These are phyloP conservation scores for Basileuterus tristriatus DNA, from an alignment of 2,797 vertebrate species.

Conservation along the genomic window DNA sequence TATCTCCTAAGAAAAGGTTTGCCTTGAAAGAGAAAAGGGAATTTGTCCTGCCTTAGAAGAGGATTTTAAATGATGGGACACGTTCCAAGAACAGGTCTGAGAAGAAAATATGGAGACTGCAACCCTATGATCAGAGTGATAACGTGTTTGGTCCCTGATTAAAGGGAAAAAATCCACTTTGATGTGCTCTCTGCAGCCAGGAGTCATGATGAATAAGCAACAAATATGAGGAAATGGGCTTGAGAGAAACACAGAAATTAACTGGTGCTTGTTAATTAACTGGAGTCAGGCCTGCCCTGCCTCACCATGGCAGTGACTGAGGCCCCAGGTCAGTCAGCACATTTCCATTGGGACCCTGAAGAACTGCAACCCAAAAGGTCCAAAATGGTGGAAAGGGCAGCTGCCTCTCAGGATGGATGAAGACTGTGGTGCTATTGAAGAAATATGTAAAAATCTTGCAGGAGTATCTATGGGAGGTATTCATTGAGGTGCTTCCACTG, in stretches of 20 bases:
- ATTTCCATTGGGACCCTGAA: neutral
- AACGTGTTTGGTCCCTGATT: constrained; percentile 28
- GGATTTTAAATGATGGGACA: neutral
- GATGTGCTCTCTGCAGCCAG: constrained; percentile 27
- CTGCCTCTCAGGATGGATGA: neutral
- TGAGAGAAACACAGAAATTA: neutral
- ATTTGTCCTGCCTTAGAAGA: neutral
- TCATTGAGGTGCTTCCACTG: neutral
- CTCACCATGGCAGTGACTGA: neutral
- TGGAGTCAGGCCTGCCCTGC: neutral
- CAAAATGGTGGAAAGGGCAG: neutral
- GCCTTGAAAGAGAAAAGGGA: neutral
- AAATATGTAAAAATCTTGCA: neutral
- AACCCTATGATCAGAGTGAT: constrained; percentile 28
- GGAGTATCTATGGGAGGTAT: neutral
- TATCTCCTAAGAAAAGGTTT: neutral
- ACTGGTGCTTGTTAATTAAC: neutral
- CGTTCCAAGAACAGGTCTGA: constrained; percentile 19
- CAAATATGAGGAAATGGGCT: neutral
- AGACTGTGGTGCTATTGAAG: neutral
- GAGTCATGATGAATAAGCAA: constrained; percentile 12
- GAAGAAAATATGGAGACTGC: neutral
- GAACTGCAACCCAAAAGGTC: neutral
- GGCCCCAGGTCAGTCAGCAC: neutral
- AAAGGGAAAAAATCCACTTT: constrained; percentile 51